A percentile compares a stretch with the other conserved stretches of the same genome.
These are phyloP conservation scores for Styela clava DNA, from an alignment of 23 tunicate species.

Conservation along the genomic window DNA sequence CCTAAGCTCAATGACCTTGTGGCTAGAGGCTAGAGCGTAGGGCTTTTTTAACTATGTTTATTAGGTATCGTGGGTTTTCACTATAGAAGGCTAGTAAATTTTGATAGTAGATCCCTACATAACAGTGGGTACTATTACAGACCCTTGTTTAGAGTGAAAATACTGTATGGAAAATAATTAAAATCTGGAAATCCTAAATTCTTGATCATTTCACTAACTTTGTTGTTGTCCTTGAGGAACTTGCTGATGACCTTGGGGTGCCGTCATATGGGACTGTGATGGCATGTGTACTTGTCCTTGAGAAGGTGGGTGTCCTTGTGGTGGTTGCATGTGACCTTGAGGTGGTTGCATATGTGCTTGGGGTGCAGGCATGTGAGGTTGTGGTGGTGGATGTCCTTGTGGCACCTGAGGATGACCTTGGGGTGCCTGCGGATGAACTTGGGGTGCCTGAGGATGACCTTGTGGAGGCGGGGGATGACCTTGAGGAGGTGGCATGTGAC, in stretches of 20 bases:
- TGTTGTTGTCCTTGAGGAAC: not conserved
- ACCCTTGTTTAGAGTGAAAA: too few species aligned
- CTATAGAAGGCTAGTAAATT: too few species aligned
- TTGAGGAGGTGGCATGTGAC: conserved; percentile 10
- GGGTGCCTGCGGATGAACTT: not conserved
- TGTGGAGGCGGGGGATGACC: not conserved
- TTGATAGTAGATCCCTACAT: too few species aligned
- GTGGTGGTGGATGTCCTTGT: not conserved
- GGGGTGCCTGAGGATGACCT: not conserved
- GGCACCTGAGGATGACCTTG: not conserved
- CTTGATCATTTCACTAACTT: too few species aligned
- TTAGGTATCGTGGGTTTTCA: too few species aligned
- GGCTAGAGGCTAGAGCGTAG: too few species aligned
- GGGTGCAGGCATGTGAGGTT: not conserved
- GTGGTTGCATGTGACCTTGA: conserved; percentile 2
- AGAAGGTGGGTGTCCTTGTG: not conserved
- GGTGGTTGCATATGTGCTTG: conserved; percentile 7
- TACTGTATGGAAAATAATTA: too few species aligned
- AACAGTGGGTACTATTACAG: too few species aligned
- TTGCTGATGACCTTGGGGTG: not conserved
- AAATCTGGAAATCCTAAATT: too few species aligned
- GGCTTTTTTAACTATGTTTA: too few species aligned
- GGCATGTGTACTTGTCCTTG: conserved; percentile 9
- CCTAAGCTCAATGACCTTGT: too few species aligned
- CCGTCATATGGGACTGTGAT: not conserved